A percentile compares a stretch with the other conserved stretches of the same genome.
Evolutionary conservation across 1,140 invertebrate species (phyloP).

Genomic region (Zeugodacus cucurbitae): DNA sequence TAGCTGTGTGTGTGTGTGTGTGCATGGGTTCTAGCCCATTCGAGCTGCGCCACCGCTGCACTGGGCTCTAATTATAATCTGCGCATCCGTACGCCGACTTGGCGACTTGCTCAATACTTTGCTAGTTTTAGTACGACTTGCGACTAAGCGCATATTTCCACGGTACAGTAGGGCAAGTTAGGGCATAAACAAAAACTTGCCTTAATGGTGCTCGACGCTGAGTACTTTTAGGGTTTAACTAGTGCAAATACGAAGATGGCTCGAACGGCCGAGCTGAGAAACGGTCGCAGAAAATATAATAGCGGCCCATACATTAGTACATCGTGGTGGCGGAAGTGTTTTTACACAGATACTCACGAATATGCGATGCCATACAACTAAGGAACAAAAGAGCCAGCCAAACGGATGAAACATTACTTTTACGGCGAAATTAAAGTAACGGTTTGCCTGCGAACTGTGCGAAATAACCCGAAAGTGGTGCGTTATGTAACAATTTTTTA

Average conservation of each 20-base stretch:
- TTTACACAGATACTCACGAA: not conserved
- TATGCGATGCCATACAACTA: not conserved
- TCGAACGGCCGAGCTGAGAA: not conserved
- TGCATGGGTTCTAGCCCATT: not conserved
- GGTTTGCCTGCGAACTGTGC: not conserved
- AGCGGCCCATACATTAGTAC: not conserved
- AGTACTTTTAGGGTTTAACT: conserved; percentile 37
- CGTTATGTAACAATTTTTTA: not conserved
- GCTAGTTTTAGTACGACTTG: not conserved
- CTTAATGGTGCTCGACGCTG: not conserved
- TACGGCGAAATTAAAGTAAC: not conserved
- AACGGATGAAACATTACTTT: not conserved
- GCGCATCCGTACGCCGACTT: not conserved
- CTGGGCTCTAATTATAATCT: conserved; percentile 25
- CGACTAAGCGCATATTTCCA: not conserved
- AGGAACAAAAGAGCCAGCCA: not conserved
- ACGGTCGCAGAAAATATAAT: not conserved
- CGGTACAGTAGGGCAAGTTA: conserved; percentile 20
- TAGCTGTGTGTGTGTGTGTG: not conserved
- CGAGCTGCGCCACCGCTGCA: not conserved
- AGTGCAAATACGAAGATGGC: not conserved
- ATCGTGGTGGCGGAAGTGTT: not conserved
- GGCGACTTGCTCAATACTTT: not conserved
- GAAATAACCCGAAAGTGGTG: not conserved
- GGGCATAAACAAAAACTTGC: conserved; percentile 1